phyloP scores from a whole-genome alignment of 2,797 vertebrate genomes.

The Carapus acus region DNA sequence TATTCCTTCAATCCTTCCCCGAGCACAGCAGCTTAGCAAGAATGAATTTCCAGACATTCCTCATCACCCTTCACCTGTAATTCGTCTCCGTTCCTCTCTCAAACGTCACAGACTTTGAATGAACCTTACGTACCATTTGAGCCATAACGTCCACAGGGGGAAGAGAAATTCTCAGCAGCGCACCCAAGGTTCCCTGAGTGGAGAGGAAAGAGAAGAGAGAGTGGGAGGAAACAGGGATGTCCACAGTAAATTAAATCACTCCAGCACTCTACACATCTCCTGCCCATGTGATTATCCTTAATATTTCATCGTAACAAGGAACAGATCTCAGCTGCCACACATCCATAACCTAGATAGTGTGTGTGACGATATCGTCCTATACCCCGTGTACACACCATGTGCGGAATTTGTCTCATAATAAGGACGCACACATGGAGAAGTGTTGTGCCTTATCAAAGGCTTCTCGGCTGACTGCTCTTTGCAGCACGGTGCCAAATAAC shows the following conservation, averaged over 20 bases:
- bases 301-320: conserved; percentile 18
- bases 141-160: conserved; percentile 49
- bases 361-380: too few species aligned
- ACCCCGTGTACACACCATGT: too few species aligned
- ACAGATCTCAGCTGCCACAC: conserved; percentile 4
- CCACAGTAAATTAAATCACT: conserved; percentile 35
- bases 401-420: too few species aligned
- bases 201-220: conserved; percentile 14
- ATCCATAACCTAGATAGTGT: too few species aligned
- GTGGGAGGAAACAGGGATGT: conserved; percentile 26
- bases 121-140: conserved; percentile 55
- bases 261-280: conserved; percentile 12
- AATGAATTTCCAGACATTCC: conserved; percentile 10
- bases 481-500: conserved; percentile 16
- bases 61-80: not conserved
- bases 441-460: not conserved
- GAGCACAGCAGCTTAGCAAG: too few species aligned
- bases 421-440: not conserved
- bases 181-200: conserved; percentile 41
- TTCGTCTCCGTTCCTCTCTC: not conserved
- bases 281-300: conserved; percentile 7
- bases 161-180: conserved; percentile 27
- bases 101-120: not conserved
- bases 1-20: too few species aligned
- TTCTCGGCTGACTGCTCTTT: not conserved